A percentile compares a stretch with the other conserved stretches of the same genome.
Evolutionary conservation across 2,113 vertebrate genomes (phyloP).

Genomic region (Hydrolagus affinis): DNA sequence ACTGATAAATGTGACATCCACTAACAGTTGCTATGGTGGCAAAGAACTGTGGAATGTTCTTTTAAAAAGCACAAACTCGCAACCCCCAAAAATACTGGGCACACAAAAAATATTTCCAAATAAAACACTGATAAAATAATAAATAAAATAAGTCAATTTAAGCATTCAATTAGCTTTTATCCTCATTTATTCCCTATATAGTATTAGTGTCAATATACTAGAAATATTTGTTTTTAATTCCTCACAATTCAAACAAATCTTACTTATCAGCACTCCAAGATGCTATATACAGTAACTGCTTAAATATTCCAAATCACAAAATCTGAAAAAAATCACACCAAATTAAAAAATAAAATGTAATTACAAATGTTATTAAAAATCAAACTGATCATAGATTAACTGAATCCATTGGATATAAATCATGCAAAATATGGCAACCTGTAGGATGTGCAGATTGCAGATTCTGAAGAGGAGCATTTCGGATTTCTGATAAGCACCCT

Average conservation of each 20-base stretch:
- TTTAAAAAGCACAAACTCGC: slow-evolving; percentile 21
- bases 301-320: neutral
- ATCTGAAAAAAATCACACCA: neutral
- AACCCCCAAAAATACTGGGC: neutral
- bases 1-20: slow-evolving; percentile 20
- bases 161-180: neutral
- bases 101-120: neutral
- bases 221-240: neutral
- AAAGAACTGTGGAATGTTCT: neutral
- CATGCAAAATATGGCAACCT: slow-evolving; percentile 49
- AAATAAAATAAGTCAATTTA: neutral
- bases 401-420: neutral
- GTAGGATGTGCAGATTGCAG: slow-evolving; percentile 46
- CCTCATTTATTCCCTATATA: neutral
- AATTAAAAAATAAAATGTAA: neutral
- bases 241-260: neutral
- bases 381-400: neutral
- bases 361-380: neutral
- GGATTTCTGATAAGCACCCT: slow-evolving; percentile 74
- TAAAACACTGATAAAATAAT: no score
- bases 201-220: neutral
- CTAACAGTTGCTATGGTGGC: slow-evolving; percentile 26
- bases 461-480: slow-evolving; percentile 61
- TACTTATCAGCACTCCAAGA: no score
- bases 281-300: no score